phyloP scores from a whole-genome alignment of 2,797 vertebrate genomes.

The Tadarida brasiliensis region DNA sequence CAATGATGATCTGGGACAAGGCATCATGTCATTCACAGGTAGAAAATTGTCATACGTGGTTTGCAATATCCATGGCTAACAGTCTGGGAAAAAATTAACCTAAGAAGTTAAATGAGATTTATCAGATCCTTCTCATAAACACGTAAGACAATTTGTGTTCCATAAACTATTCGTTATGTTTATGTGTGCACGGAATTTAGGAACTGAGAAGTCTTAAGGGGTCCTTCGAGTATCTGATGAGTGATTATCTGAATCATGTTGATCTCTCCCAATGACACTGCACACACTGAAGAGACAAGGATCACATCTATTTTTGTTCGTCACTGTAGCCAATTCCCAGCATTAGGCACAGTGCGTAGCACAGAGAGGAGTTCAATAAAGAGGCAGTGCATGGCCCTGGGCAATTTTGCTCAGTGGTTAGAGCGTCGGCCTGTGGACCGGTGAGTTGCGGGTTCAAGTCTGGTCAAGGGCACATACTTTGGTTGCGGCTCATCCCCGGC shows the following conservation, averaged over 20 bases:
- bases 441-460: too few species aligned
- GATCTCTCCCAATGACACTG: not conserved
- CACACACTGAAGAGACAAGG: not conserved
- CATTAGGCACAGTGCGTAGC: too few species aligned
- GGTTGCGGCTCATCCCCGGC: too few species aligned
- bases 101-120: slow-evolving; percentile 25
- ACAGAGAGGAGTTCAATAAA: too few species aligned
- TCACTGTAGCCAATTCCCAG: too few species aligned
- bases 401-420: too few species aligned
- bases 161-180: not conserved
- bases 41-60: not conserved
- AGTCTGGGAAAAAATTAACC: not conserved
- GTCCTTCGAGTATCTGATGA: not conserved
- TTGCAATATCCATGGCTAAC: slow-evolving; percentile 6
- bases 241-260: not conserved
- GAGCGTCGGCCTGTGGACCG: too few species aligned
- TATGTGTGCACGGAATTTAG: not conserved
- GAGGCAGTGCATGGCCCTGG: too few species aligned
- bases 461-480: too few species aligned
- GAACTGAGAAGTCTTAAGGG: not conserved
- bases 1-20: not conserved
- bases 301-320: too few species aligned
- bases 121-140: not conserved
- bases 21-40: not conserved
- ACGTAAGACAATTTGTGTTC: not conserved